Evolutionary conservation across 2,113 vertebrate species (phyloP).

Genomic region (Naja naja): DNA sequence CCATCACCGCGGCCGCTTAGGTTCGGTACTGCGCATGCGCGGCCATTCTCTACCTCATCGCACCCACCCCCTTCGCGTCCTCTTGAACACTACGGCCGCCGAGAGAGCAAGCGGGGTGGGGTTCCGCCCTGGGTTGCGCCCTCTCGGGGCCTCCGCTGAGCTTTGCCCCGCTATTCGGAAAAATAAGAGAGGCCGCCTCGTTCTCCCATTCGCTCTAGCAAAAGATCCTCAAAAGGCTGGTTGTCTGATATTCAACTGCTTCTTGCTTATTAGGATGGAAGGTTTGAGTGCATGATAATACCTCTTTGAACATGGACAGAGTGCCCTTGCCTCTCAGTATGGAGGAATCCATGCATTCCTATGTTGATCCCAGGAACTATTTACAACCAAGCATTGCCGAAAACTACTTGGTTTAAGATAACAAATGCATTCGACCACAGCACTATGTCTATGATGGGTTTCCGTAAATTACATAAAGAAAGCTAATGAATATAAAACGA

Average conservation of each 20-base stretch:
- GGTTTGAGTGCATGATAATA: not conserved
- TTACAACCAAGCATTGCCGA: not conserved
- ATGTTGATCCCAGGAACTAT: not conserved
- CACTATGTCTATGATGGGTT: not conserved
- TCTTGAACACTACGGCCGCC: not conserved
- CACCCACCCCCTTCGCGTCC: conserved; percentile 31
- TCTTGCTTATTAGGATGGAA: not conserved
- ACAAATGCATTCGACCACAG: not conserved
- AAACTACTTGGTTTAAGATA: not conserved
- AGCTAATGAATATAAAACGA: not conserved
- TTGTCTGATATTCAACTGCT: not conserved
- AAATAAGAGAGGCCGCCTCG: not conserved
- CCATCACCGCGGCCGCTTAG: conserved; percentile 45
- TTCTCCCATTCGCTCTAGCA: not conserved
- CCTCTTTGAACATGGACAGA: not conserved
- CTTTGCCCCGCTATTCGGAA: not conserved
- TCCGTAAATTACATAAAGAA: not conserved
- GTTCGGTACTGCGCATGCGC: conserved; percentile 60
- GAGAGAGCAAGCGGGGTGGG: not conserved
- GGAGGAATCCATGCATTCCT: not conserved
- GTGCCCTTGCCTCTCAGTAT: not conserved
- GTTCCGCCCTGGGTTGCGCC: not conserved
- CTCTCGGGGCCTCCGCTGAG: not conserved
- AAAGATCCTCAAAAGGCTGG: not conserved
- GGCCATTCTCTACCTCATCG: conserved; percentile 19